Evolutionary conservation across 2,113 vertebrate species (phyloP).

Genomic region (Tupaia chinensis): DNA sequence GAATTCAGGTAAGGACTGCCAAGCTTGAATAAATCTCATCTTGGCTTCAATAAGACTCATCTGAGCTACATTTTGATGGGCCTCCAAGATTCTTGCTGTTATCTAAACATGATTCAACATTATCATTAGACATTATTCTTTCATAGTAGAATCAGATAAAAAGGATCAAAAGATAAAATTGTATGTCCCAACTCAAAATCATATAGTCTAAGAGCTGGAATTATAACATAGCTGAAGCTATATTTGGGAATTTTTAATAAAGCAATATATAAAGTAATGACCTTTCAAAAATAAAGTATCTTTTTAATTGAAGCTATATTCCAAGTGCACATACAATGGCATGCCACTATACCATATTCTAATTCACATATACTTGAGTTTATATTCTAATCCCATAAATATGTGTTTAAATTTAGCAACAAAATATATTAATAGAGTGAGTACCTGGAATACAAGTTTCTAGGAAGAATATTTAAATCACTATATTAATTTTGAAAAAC

Average conservation of each 20-base stretch:
- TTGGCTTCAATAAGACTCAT: conserved; percentile 99
- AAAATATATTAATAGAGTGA: conserved; percentile 38
- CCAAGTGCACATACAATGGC: background rate
- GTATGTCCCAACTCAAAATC: background rate
- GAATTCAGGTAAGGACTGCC: conserved; percentile 98
- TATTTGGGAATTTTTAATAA: conserved; percentile 8
- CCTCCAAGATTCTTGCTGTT: conserved; percentile 96
- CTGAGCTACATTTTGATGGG: conserved; percentile 98
- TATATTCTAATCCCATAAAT: background rate
- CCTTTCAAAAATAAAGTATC: background rate
- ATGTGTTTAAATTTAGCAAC: background rate
- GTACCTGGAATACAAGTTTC: conserved; percentile 4
- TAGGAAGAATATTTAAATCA: conserved; percentile 70
- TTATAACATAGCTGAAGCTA: background rate
- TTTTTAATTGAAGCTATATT: background rate
- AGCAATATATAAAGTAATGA: background rate
- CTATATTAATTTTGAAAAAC: background rate
- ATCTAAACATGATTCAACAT: conserved; percentile 89
- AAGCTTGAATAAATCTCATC: conserved; percentile 98
- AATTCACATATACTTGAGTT: background rate
- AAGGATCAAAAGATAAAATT: background rate
- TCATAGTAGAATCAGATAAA: background rate
- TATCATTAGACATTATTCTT: conserved; percentile 12
- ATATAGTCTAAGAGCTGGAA: background rate
- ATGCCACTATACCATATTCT: background rate